A percentile compares a stretch with the other conserved stretches of the same genome.
Evolutionary conservation across 2,797 vertebrate species (phyloP).

Genomic region (Myotis findleyi): DNA sequence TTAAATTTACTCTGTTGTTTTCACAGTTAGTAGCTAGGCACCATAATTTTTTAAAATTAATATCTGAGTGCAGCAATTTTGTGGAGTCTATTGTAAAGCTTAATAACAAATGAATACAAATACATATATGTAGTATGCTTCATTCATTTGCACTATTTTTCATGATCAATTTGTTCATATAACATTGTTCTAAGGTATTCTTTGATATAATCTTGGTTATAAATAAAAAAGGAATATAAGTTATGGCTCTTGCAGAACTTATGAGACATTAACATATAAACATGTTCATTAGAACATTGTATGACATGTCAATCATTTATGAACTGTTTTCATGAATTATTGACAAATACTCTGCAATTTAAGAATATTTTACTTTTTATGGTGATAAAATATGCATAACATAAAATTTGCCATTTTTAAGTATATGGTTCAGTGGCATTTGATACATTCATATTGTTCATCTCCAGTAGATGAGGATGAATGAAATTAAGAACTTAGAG

Average conservation of each 20-base stretch:
- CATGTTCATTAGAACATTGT: not conserved
- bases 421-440: not conserved
- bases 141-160: constrained; percentile 31
- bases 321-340: constrained; percentile 27
- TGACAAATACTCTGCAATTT: not conserved
- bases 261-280: not conserved
- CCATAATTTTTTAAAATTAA: not conserved
- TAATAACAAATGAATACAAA: not conserved
- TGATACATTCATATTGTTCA: not conserved
- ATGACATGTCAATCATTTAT: not conserved
- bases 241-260: not conserved
- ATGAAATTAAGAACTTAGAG: not conserved
- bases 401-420: not conserved
- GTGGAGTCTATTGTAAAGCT: not conserved
- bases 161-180: not conserved
- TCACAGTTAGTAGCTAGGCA: not conserved
- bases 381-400: not conserved
- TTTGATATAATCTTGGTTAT: constrained; percentile 3
- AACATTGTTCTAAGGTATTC: not conserved
- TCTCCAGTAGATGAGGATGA: not conserved
- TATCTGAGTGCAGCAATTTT: not conserved
- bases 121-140: not conserved
- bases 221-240: constrained; percentile 20
- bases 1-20: constrained; percentile 41
- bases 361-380: not conserved